Percentiles rank a stretch among this genome's conserved stretches.
These are phyloP conservation scores for Salmo trutta DNA, from an alignment of 2,797 vertebrate species.

Conservation along the genomic window DNA sequence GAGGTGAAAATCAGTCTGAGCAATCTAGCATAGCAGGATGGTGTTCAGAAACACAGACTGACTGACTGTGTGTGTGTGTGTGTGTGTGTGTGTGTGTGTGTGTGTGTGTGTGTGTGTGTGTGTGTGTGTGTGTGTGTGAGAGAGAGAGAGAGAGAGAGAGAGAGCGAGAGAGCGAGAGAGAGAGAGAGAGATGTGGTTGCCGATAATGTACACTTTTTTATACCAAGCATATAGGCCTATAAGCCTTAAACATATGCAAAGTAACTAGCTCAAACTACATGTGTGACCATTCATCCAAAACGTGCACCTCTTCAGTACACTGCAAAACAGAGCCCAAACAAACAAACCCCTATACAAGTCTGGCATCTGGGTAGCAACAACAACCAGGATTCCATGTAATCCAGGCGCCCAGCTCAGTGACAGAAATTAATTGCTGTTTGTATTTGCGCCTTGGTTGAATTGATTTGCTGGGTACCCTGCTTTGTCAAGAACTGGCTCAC, in stretches of 20 bases:
- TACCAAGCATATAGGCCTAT: too few species aligned
- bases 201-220: background rate
- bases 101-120: background rate
- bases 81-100: background rate
- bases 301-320: background rate
- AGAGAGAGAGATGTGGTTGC: background rate
- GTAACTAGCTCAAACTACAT: background rate
- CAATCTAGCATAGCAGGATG: background rate
- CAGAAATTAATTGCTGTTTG: slow-evolving; percentile 88
- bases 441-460: slow-evolving; percentile 86
- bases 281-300: background rate
- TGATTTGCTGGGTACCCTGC: slow-evolving; percentile 71
- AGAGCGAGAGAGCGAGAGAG: background rate
- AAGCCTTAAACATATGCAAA: too few species aligned
- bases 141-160: background rate
- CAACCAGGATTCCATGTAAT: slow-evolving; percentile 66
- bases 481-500: background rate
- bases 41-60: background rate
- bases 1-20: slow-evolving; percentile 5
- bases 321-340: background rate
- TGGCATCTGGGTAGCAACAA: background rate
- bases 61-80: background rate
- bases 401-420: slow-evolving; percentile 80
- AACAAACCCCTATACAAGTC: background rate
- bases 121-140: background rate